Conservation (phyloP, 2,797 vertebrate species). For the Stomatorhinus walkeri region DNA sequence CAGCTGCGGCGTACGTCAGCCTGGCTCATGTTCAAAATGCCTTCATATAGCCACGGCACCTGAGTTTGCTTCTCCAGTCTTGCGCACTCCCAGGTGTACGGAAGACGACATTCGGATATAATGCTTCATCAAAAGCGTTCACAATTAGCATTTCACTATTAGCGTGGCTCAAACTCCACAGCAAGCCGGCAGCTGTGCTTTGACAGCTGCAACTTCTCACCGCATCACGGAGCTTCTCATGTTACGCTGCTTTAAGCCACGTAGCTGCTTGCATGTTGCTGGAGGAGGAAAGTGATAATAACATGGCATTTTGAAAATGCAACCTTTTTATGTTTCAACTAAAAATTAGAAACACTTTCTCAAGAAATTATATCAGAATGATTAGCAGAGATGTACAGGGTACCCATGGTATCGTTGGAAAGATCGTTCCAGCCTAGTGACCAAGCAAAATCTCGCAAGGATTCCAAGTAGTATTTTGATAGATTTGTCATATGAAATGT, state of each 20-base stretch:
- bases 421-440: not conserved
- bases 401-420: not conserved
- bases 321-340: not conserved
- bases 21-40: not conserved
- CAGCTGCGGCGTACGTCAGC: not conserved
- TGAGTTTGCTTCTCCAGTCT: not conserved
- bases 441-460: not conserved
- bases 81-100: not conserved
- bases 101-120: not conserved
- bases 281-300: not conserved
- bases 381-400: not conserved
- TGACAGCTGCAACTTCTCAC: not conserved
- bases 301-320: not conserved
- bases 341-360: not conserved
- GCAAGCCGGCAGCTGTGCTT: not conserved
- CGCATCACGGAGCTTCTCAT: not conserved
- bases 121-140: not conserved
- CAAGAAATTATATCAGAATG: not conserved
- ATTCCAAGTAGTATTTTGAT: not conserved
- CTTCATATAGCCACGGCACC: not conserved
- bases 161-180: not conserved
- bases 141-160: not conserved
- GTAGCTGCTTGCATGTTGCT: not conserved
- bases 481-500: not conserved
- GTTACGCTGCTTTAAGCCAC: not conserved